Percentiles rank a stretch among this genome's conserved stretches.
Conservation (phyloP, 2,888 invertebrate genomes). For the Epinotia demarniana region DNA sequence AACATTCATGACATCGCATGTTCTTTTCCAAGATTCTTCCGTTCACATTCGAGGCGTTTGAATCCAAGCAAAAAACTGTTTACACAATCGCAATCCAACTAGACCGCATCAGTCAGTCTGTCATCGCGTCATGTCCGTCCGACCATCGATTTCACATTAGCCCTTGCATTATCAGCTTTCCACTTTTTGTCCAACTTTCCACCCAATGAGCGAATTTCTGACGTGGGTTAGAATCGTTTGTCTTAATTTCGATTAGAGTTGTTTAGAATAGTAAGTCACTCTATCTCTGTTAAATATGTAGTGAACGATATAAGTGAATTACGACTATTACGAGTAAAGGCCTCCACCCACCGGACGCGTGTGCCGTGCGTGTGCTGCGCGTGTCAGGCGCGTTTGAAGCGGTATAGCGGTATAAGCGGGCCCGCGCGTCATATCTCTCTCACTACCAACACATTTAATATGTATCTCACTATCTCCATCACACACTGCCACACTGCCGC, state of each 20-base stretch:
- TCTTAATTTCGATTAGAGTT: constrained; percentile 36
- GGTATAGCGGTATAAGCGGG: no score
- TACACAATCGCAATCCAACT: constrained; percentile 29
- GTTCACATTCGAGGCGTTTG: neutral
- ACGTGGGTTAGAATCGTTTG: constrained; percentile 29
- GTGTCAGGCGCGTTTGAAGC: no score
- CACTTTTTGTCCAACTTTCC: constrained; percentile 34
- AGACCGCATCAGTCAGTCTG: constrained; percentile 52
- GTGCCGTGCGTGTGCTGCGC: no score
- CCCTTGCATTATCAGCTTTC: constrained; percentile 47
- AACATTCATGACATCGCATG: no score
- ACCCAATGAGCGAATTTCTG: constrained; percentile 38
- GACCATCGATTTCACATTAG: constrained; percentile 75
- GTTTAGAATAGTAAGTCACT: neutral
- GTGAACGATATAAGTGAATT: neutral
- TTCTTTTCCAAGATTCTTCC: no score
- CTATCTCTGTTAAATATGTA: no score
- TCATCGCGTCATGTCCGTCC: constrained; percentile 51
- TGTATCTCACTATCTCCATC: no score
- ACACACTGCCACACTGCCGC: no score
- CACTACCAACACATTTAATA: no score
- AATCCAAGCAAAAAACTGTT: constrained; percentile 19
- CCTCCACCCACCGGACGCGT: no score
- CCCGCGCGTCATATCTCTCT: no score
- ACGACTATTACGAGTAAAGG: no score